phyloP scores from a whole-genome alignment of 37 sponge, comb jelly and placozoan species.

The Eunapius fragilis region DNA sequence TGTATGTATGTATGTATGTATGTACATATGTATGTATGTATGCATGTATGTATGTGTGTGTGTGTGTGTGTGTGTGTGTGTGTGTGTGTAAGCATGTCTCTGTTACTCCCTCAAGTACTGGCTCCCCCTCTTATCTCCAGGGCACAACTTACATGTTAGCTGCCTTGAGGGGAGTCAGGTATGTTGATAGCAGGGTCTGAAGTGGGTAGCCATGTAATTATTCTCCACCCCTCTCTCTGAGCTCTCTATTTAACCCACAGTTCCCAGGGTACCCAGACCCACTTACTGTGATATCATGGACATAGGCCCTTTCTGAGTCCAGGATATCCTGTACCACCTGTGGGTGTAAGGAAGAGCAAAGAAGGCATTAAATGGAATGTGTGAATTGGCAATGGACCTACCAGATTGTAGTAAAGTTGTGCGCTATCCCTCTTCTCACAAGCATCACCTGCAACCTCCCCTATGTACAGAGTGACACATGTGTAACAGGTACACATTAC shows the following conservation, averaged over 20 bases:
- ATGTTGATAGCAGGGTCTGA: conserved; percentile 64
- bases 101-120: not conserved
- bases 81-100: not conserved
- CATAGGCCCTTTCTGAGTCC: conserved; percentile 71
- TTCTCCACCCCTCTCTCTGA: not conserved
- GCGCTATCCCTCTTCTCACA: conserved; percentile 46
- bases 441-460: no score
- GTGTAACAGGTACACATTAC: not conserved
- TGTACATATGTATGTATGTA: no score
- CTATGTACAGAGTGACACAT: not conserved
- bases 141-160: conserved; percentile 66
- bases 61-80: no score
- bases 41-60: no score
- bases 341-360: not conserved
- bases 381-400: conserved; percentile 2
- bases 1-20: no score
- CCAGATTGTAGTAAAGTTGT: conserved; percentile 71
- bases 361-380: no score
- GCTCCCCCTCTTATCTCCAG: not conserved
- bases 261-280: no score
- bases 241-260: no score
- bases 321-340: conserved; percentile 74
- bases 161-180: conserved; percentile 65
- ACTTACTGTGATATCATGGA: conserved; percentile 67
- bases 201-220: not conserved